Evolutionary conservation across 2,113 vertebrate species (phyloP).

Genomic region (Sander vitreus): DNA sequence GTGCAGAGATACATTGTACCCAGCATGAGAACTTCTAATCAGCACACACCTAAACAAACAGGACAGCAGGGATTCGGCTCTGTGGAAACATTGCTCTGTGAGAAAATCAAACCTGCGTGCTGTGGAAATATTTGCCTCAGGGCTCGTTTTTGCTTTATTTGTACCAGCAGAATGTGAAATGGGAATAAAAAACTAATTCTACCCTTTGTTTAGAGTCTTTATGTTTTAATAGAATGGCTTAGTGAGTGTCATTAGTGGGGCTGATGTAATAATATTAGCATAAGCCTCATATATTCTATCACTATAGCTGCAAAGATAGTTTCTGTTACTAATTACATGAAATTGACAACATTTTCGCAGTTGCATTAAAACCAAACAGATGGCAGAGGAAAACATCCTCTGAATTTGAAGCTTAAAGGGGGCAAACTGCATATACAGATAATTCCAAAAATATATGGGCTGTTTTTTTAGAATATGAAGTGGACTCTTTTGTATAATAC

Average conservation of each 20-base stretch:
- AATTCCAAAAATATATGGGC: not conserved
- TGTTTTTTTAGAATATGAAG: conserved; percentile 11
- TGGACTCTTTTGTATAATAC: not conserved
- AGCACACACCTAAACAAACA: conserved; percentile 88
- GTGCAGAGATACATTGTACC: conserved; percentile 73
- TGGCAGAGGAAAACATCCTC: not conserved
- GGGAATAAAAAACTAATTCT: conserved; percentile 58
- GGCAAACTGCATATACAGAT: not conserved
- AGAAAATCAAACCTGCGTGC: conserved; percentile 85
- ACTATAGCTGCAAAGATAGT: conserved; percentile 24
- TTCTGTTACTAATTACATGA: conserved; percentile 49
- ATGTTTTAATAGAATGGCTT: conserved; percentile 65
- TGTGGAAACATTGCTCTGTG: conserved; percentile 83
- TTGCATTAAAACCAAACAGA: conserved; percentile 22
- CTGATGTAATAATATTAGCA: conserved; percentile 68
- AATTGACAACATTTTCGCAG: conserved; percentile 39
- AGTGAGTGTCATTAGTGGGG: conserved; percentile 57
- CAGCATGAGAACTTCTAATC: conserved; percentile 87
- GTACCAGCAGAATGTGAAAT: conserved; percentile 62
- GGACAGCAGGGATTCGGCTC: conserved; percentile 77
- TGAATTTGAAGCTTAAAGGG: not conserved
- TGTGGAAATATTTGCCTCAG: conserved; percentile 67
- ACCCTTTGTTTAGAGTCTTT: conserved; percentile 54
- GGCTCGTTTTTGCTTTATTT: conserved; percentile 68
- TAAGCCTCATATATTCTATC: conserved; percentile 48